Percentiles rank a stretch among this genome's conserved stretches.
Evolutionary conservation across 2,113 vertebrate genomes (phyloP).

Genomic region (Eolophus roseicapilla): DNA sequence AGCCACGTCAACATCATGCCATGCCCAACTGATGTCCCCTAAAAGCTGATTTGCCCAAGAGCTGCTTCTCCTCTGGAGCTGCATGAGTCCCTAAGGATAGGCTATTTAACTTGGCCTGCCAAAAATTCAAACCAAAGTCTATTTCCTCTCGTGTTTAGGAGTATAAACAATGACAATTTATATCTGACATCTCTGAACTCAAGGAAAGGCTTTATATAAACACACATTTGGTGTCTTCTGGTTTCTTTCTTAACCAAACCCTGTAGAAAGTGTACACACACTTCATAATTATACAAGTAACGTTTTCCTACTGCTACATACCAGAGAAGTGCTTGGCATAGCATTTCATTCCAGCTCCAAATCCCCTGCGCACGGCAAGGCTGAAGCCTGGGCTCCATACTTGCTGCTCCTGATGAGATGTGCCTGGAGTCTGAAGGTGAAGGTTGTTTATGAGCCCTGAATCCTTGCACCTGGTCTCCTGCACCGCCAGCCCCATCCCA

Average conservation of each 20-base stretch:
- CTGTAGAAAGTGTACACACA: background rate
- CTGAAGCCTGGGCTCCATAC: background rate
- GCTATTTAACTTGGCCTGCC: background rate
- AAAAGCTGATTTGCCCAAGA: background rate
- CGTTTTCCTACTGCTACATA: background rate
- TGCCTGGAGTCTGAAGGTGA: background rate
- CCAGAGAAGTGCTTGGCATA: background rate
- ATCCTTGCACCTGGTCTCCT: conserved; percentile 1
- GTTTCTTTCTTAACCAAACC: conserved; percentile 22
- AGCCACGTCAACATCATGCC: rapidly evolving
- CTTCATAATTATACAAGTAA: conserved; percentile 14
- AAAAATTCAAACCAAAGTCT: background rate
- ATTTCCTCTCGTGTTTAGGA: background rate
- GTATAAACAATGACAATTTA: background rate
- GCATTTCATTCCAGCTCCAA: background rate
- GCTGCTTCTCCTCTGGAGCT: background rate
- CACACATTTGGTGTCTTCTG: background rate
- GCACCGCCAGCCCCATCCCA: background rate
- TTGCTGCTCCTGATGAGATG: background rate
- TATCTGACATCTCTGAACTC: background rate
- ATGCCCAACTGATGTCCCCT: background rate
- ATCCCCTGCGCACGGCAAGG: rapidly evolving
- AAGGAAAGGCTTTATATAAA: background rate
- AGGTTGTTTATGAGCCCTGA: background rate
- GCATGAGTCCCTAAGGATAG: background rate